Evolutionary conservation across 2,888 invertebrate genomes (phyloP).

Genomic region (Amiota mariae): DNA sequence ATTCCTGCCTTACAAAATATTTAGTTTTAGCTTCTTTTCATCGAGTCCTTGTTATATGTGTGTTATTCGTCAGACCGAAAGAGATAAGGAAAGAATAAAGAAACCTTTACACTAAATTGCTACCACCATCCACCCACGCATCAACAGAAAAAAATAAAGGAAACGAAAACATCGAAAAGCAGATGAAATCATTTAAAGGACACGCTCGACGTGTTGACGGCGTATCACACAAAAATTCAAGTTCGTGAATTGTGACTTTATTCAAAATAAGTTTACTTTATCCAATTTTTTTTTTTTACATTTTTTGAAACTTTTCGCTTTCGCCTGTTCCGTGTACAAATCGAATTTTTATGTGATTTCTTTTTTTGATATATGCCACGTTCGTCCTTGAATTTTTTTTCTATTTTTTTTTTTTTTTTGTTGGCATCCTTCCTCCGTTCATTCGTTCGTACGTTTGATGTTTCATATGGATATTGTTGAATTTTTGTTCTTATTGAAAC

Average conservation of each 20-base stretch:
- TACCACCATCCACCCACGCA: slow-evolving; percentile 7
- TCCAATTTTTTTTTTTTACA: slow-evolving; percentile 1
- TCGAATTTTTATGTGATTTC: slow-evolving; percentile 29
- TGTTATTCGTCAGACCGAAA: not conserved
- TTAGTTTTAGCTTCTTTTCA: too few species aligned
- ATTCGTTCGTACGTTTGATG: slow-evolving; percentile 17
- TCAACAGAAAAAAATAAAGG: not conserved
- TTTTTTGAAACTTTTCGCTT: slow-evolving; percentile 9
- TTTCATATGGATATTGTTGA: not conserved
- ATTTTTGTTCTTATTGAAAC: not conserved
- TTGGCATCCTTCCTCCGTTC: not conserved
- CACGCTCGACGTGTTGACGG: not conserved
- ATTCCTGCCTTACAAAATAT: not conserved
- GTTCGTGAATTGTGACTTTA: slow-evolving; percentile 25
- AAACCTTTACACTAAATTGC: not conserved
- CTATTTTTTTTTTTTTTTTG: not conserved
- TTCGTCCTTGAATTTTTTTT: not conserved
- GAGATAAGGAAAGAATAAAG: slow-evolving; percentile 2
- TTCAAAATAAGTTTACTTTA: slow-evolving; percentile 21
- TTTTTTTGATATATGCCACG: not conserved
- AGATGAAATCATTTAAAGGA: slow-evolving; percentile 22
- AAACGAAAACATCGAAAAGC: not conserved
- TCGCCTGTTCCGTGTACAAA: slow-evolving; percentile 14
- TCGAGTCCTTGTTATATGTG: too few species aligned
- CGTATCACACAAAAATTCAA: slow-evolving; percentile 16